Conservation (phyloP, 2,888 invertebrate species). For the Eucera pruinosa region DNA sequence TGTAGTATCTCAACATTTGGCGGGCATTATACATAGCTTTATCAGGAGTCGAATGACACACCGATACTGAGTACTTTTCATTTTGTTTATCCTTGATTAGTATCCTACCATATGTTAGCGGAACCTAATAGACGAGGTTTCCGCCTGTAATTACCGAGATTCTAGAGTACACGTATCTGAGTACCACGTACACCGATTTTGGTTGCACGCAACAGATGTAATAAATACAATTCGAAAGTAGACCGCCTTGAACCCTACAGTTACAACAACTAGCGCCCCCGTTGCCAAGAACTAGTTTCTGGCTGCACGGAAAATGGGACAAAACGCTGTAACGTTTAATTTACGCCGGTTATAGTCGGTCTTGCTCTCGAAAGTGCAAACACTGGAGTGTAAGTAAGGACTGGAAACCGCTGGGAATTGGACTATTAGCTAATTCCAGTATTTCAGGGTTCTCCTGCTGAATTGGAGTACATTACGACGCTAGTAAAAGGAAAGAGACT, state of each 20-base stretch:
- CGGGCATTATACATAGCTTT: no score
- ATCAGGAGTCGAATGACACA: no score
- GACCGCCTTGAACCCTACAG: conserved; percentile 44
- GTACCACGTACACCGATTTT: conserved; percentile 39
- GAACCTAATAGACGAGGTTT: no score
- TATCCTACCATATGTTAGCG: no score
- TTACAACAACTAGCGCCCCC: not conserved
- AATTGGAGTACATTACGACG: not conserved
- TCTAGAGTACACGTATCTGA: no score
- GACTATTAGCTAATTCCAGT: conserved; percentile 30
- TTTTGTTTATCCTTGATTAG: no score
- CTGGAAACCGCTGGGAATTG: conserved; percentile 5
- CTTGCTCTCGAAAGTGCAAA: conserved; percentile 16
- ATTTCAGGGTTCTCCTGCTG: not conserved
- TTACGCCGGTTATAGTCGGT: conserved; percentile 16
- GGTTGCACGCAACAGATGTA: conserved; percentile 16
- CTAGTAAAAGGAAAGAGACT: not conserved
- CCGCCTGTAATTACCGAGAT: no score
- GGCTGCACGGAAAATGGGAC: conserved; percentile 29
- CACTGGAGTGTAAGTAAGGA: not conserved
- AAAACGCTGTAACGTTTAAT: conserved; percentile 23
- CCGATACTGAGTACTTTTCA: no score
- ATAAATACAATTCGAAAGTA: conserved; percentile 50
- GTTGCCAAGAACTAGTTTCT: conserved; percentile 44
- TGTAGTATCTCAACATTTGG: no score